Evolutionary conservation across 2,888 invertebrate species (phyloP), one percentile per base, ranked within the genome.

Genomic region (Macrophya annulata): DNA sequence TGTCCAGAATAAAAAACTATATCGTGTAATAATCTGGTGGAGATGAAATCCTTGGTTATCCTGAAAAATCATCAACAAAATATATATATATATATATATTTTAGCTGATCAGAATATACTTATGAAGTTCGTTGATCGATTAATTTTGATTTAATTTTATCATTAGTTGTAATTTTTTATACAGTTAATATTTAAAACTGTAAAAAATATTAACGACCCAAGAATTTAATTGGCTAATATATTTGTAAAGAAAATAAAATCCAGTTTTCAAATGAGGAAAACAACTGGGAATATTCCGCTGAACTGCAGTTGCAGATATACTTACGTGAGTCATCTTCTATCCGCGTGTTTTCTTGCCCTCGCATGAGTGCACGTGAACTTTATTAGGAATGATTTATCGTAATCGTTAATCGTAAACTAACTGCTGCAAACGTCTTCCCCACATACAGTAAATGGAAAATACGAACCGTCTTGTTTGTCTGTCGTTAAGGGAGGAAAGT

Each of bases 371-470:
- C n/a, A n/a, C 55, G n/a, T 8, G 55, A 55, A 55, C 10, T 68
- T 10, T 1, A 5, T 17, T 31, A 5, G 25, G 10, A 37, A 68
- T 17, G 31, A 68, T 68, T 68, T 25, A 68, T 31, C 68, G n/a
- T n/a, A n/a, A n/a, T 31, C 37, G 31, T 68, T 6, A 68, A 68
- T 68, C 68, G 68, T n/a, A 55, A 55, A n/a, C n/a, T n/a, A n/a
- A 55, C n/a, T 55, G 1, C n/a, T n/a, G n/a, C n/a, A 17, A 55
- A n/a, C 55, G n/a, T n/a, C n/a, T 17, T 55, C 55, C n/a, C n/a
- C 55, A 55, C 55, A n/a, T n/a, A 55, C 55, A 55, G n/a, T 55
- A 55, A 55, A 31, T 31, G n/a, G n/a, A n/a, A 55, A 55, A 55
- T 55, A 55, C 55, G n/a, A 51, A 51, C 17, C 4, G 51, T 15